A percentile compares a stretch with the other conserved stretches of the same genome.
Conservation (phyloP, 2,797 vertebrate genomes). For the Mus minutoides region DNA sequence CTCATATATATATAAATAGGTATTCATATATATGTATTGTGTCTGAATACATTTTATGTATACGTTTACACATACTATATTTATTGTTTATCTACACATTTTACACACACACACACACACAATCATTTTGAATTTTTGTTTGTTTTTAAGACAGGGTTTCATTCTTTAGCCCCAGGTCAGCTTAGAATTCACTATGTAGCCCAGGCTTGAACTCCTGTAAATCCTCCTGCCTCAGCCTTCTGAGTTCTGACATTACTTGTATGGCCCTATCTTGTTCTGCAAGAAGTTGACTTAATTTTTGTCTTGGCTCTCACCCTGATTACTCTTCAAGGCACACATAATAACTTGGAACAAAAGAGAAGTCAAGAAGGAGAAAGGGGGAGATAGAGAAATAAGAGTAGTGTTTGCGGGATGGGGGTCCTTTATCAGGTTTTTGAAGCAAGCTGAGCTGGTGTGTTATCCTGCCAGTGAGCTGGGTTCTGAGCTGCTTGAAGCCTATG, state of each 20-base stretch:
- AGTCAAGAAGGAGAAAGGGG: neutral
- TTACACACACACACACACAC: neutral
- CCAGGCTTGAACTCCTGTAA: neutral
- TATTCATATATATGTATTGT: neutral
- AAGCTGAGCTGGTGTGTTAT: neutral
- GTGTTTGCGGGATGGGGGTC: neutral
- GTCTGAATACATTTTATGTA: neutral
- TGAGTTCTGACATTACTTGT: neutral
- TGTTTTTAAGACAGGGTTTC: neutral
- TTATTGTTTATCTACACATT: neutral
- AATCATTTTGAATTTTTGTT: neutral
- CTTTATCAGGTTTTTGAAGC: neutral
- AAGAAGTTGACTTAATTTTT: neutral
- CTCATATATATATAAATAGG: neutral
- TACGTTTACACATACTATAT: neutral
- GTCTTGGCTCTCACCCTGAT: neutral
- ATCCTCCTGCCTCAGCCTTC: neutral
- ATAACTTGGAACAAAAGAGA: neutral
- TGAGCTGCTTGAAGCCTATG: conserved; percentile 49
- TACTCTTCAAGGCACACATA: neutral
- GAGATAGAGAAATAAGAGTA: neutral
- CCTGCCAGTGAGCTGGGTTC: conserved; percentile 74
- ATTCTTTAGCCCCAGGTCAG: too few species aligned
- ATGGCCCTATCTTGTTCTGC: neutral
- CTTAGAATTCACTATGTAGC: neutral